Base-by-base conservation (phyloP, 2,797 vertebrate species). In the Muraenolepis orangiensis region DNA sequence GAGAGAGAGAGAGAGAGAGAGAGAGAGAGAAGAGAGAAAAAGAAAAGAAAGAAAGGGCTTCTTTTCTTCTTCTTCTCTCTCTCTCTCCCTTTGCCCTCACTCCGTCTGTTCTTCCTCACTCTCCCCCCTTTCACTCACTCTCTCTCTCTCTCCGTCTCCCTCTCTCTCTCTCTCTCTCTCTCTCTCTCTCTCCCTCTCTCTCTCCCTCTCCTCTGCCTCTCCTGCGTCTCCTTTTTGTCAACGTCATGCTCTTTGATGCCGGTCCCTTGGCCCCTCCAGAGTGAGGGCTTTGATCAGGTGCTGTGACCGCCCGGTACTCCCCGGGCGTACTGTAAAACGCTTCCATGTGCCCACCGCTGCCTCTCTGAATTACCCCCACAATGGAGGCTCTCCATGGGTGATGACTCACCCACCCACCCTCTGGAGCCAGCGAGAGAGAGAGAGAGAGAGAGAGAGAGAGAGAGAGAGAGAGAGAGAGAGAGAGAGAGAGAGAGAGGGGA, bases 221-320 rank as follows among this genome's bases (percentile, higher is more conserved):
- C 18, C 36, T 70, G 2, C 3, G 4, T 66, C 23, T 16, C 34
- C 51, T 10, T 20, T 23, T 11, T 61, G 18, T 72, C 46, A 74
- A 76, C 81, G 68, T 64, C 5, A 12, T 26, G 51, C 28, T 74
- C 71, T 70, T 18, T 38, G 76, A 76, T 69, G 74, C 82, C 86
- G 80, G 80, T 74, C 73, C 26, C 3, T 5, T 4, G 12, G 42
- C 20, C 42, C 69, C n/a, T 32, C 72, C 75, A 69, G 81, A 80
- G 86, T 28, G 23, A 77, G 69, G 36, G 11, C 88, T 91, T 91
- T 92, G 89, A 92, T 92, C 91, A 89, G 87, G 87, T 85, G 81
- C 77, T 76, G 78, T 82, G 83, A 82, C 81, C 77, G 51, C 85
- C 84, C 40, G 83, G 74, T 81, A 80, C 84, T 75, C 85, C 78